phyloP scores from a whole-genome alignment of 1,140 invertebrate genomes.

The Bombus affinis region DNA sequence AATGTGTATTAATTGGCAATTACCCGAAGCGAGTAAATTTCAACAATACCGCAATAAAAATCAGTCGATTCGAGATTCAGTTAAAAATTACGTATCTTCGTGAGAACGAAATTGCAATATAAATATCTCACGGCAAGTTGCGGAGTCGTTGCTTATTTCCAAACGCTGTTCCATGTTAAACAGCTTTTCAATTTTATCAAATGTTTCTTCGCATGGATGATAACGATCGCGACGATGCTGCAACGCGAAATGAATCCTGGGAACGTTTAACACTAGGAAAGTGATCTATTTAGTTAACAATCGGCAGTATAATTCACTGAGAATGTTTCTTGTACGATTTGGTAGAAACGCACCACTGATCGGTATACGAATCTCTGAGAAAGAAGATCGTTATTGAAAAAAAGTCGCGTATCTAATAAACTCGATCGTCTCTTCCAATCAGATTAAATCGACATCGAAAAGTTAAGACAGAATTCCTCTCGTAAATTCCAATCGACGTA shows the following conservation, averaged over 20 bases:
- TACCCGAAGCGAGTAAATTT: no score
- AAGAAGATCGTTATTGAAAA: background rate
- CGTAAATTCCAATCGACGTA: background rate
- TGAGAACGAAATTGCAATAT: background rate
- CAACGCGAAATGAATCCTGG: conserved; percentile 1
- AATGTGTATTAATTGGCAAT: no score
- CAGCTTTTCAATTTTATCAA: background rate
- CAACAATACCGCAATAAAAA: background rate
- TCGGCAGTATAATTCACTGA: background rate
- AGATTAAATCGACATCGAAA: background rate
- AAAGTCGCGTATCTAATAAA: background rate
- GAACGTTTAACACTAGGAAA: background rate
- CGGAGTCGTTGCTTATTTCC: background rate
- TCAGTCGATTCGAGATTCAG: background rate
- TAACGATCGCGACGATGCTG: background rate
- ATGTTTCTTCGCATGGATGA: background rate
- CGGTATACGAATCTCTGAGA: background rate
- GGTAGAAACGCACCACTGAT: background rate
- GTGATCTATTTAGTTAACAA: conserved; percentile 13
- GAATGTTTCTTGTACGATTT: background rate
- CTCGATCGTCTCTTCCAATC: background rate
- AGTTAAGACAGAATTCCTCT: background rate
- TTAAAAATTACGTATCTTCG: background rate
- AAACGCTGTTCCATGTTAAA: background rate
- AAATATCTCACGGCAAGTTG: background rate